These are phyloP conservation scores for Stigmatopora argus DNA, from an alignment of 2,113 vertebrate genomes.

Conservation along the genomic window DNA sequence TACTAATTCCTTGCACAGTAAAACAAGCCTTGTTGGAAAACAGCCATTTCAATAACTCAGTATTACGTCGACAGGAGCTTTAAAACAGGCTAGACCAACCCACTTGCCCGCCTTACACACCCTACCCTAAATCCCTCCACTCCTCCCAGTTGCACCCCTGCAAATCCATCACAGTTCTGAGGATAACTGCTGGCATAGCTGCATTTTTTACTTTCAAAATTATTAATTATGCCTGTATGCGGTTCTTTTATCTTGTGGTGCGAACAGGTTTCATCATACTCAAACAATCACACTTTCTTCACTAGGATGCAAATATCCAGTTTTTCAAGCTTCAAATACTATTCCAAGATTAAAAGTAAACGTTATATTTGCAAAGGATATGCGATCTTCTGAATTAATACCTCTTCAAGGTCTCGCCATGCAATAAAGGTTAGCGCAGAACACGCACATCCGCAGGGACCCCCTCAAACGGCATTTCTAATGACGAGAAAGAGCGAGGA, in stretches of 20 bases:
- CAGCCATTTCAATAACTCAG: conserved; percentile 80
- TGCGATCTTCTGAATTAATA: neutral
- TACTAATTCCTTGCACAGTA: conserved; percentile 80
- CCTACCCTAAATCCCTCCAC: conserved; percentile 44
- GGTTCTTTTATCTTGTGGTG: neutral
- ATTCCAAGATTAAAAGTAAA: conserved; percentile 29
- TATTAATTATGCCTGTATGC: conserved; percentile 23
- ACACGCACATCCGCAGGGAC: conserved; percentile 77
- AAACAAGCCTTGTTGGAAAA: conserved; percentile 84
- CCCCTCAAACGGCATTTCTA: conserved; percentile 85
- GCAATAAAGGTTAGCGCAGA: conserved; percentile 77
- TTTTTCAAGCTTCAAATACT: conserved; percentile 4
- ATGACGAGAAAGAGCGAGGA: conserved; percentile 80
- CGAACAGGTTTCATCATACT: neutral
- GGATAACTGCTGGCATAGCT: conserved; percentile 30
- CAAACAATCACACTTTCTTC: neutral
- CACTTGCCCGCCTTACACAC: conserved; percentile 34
- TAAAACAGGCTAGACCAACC: conserved; percentile 57
- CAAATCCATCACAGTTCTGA: conserved; percentile 26
- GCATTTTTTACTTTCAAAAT: conserved; percentile 18
- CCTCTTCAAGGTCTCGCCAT: conserved; percentile 57
- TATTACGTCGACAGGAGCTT: conserved; percentile 62
- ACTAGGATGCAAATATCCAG: neutral
- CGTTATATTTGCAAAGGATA: conserved; percentile 19
- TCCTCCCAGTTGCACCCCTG: conserved; percentile 16